A percentile compares a stretch with the other conserved stretches of the same genome.
These are phyloP conservation scores for Etheostoma cragini DNA, from an alignment of 2,113 vertebrate species.

Conservation along the genomic window DNA sequence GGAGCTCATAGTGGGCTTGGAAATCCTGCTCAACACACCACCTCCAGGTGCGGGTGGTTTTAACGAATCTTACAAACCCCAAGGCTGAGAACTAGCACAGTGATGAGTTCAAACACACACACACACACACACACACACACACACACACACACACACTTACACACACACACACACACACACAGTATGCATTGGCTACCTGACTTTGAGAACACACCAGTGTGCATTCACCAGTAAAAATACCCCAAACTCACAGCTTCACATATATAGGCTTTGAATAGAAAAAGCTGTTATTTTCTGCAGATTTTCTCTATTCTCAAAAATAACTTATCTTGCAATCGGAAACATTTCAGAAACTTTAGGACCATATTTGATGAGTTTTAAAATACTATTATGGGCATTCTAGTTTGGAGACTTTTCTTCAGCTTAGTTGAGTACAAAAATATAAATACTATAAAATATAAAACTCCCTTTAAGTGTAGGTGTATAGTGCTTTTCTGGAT, in stretches of 20 bases:
- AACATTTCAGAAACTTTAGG: slow-evolving; percentile 1
- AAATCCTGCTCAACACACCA: slow-evolving; percentile 64
- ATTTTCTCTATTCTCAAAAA: background rate
- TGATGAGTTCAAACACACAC: slow-evolving; percentile 43
- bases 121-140: background rate
- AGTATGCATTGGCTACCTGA: slow-evolving; percentile 6
- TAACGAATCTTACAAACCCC: slow-evolving; percentile 63
- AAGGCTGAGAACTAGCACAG: slow-evolving; percentile 53
- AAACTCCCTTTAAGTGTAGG: background rate
- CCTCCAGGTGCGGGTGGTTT: slow-evolving; percentile 69
- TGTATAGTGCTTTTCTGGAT: background rate
- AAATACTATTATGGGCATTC: background rate
- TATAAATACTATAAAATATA: too few species aligned
- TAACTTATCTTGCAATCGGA: background rate
- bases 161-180: background rate
- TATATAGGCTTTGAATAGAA: slow-evolving; percentile 1
- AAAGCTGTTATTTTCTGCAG: background rate
- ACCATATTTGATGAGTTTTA: slow-evolving; percentile 3
- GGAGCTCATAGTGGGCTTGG: slow-evolving; percentile 52
- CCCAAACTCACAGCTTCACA: background rate
- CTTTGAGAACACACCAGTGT: slow-evolving; percentile 2
- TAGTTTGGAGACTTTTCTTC: background rate
- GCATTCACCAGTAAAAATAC: slow-evolving; percentile 9
- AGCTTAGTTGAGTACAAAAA: background rate
- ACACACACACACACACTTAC: background rate